Conservation (phyloP, 1,140 invertebrate genomes). For the Limonius californicus region DNA sequence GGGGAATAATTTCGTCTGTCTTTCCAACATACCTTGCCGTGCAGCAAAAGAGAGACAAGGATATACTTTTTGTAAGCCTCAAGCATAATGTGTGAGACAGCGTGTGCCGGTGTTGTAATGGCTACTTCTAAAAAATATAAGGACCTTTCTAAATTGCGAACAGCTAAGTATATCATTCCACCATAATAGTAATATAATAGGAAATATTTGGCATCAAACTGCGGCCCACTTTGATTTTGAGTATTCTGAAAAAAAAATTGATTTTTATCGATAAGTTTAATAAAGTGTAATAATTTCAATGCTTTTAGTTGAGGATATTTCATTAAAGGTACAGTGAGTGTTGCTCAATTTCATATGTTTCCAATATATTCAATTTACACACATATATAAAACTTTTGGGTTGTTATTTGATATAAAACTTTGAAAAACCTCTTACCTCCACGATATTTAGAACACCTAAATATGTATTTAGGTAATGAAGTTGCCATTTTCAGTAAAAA, state of each 20-base stretch:
- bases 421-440: no score
- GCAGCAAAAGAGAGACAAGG: constrained; percentile 83
- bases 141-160: constrained; percentile 90
- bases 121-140: constrained; percentile 95
- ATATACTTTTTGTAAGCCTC: constrained; percentile 97
- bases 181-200: constrained; percentile 96
- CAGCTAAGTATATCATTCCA: constrained; percentile 91
- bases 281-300: no score
- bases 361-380: no score
- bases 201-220: constrained; percentile 90
- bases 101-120: constrained; percentile 87
- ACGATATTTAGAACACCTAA: no score
- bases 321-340: no score
- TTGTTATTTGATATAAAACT: no score
- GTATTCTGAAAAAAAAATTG: constrained; percentile 18
- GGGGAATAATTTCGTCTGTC: no score
- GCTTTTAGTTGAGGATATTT: no score
- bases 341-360: no score
- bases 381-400: no score
- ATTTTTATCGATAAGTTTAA: not conserved
- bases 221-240: constrained; percentile 42
- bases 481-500: no score
- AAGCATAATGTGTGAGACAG: constrained; percentile 94
- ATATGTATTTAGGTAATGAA: no score
- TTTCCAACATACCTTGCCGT: constrained; percentile 69